Base-by-base conservation (phyloP, 2,113 vertebrate species). In the Bubalus kerabau region DNA sequence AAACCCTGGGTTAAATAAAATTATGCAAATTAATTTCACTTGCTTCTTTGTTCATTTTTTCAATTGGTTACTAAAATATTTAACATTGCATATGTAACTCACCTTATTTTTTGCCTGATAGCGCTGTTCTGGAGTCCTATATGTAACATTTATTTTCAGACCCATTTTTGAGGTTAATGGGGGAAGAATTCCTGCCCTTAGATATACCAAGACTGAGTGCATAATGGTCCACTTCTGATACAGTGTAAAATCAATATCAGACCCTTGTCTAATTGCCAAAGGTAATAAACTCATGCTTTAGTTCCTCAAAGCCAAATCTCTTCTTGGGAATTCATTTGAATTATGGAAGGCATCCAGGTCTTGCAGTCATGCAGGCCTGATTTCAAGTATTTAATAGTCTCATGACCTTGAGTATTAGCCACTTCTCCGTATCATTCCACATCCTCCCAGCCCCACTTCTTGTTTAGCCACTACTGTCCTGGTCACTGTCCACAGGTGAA, bases 201-300 rank as follows among this genome's bases (percentile, higher is more conserved):
- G 85, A 90, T 57, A 91, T 13, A 94, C 81, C 86, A 59, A 95
- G 87, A 95, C 40, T 50, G 43, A 71, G 64, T 52, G 2, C 74
- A 30, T 74, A 84, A 87, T 24, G 46, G 19, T 40, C 71, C 59
- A 94, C 64, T 90, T 87, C 84, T 88, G 94, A 95, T n/a, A 88
- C 1, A 95, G 59, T 97, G 48, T 26, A 92, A 97, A 97, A 97
- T 97, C 90, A 92, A 97, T 94, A 95, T 32, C 48, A 96, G 95
- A 94, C 48, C 74, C 46, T 96, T 60, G 56, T 95, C 64, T 96
- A 96, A 97, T 94, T 96, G 88, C 94, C 30, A 50, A 92, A 43
- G 81, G 54, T 91, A 95, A 96, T 97, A 96, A 91, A 95, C 67
- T 93, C 87, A 62, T 60, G 56, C 80, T 91, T 95, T 95, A 97